A percentile compares a stretch with the other conserved stretches of the same genome.
Conservation (phyloP, 2,113 vertebrate genomes). For the Cygnus atratus region DNA sequence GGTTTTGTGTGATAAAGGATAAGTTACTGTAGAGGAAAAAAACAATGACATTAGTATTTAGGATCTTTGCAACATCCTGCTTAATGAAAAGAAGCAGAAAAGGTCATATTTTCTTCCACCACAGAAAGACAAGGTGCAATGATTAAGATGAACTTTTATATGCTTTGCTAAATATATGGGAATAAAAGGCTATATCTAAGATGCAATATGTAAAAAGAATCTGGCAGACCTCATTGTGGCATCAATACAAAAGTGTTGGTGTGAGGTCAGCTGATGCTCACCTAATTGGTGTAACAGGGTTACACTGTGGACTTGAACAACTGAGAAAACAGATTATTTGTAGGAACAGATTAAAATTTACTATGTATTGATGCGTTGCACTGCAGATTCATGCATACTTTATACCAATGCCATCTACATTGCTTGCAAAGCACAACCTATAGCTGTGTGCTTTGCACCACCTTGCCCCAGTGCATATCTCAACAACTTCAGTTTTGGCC, state of each 20-base stretch:
- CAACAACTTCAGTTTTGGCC: not conserved
- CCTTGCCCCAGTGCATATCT: not conserved
- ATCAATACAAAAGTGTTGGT: not conserved
- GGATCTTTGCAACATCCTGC: not conserved
- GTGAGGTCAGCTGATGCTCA: not conserved
- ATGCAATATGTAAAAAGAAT: not conserved
- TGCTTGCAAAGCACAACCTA: not conserved
- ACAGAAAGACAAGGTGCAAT: not conserved
- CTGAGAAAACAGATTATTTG: not conserved
- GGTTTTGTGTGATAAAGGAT: not conserved
- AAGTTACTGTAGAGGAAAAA: not conserved
- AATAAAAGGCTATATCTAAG: not conserved
- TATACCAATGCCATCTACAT: not conserved
- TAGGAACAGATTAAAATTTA: not conserved
- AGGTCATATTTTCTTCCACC: not conserved
- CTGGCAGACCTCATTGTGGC: not conserved
- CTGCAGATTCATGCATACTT: not conserved
- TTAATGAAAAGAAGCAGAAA: not conserved
- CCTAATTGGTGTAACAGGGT: not conserved
- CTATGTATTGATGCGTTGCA: fast-evolving
- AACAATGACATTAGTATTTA: not conserved
- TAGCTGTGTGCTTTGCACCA: not conserved
- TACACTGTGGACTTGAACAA: not conserved
- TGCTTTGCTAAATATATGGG: not conserved
- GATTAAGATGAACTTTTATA: not conserved